These are phyloP conservation scores for Lucilia cuprina DNA, from an alignment of 1,140 invertebrate species.

Conservation along the genomic window DNA sequence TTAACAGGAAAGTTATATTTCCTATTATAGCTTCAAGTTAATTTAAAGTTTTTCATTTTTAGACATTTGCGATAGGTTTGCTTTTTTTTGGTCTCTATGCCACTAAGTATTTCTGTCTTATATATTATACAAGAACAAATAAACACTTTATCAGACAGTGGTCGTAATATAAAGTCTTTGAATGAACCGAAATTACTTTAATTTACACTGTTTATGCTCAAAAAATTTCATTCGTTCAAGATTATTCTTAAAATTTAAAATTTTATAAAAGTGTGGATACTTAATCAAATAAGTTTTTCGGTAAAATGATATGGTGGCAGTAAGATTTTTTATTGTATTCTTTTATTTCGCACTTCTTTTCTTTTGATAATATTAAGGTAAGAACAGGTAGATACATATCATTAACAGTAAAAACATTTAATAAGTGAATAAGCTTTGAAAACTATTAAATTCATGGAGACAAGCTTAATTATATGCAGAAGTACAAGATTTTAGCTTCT, in stretches of 20 bases:
- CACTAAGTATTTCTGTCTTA: not conserved
- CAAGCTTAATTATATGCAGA: too few relatives aligned
- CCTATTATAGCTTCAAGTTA: slow-evolving; percentile 13
- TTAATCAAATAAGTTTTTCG: not conserved
- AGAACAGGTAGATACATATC: too few relatives aligned
- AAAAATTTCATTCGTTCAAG: not conserved
- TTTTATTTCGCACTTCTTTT: not conserved
- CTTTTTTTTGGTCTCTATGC: not conserved
- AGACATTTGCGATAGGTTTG: slow-evolving; percentile 14
- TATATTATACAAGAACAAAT: not conserved
- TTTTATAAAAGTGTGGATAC: not conserved
- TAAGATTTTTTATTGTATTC: too few relatives aligned
- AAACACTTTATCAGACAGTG: not conserved
- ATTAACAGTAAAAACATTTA: too few relatives aligned
- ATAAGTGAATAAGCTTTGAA: too few relatives aligned
- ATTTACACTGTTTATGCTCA: not conserved
- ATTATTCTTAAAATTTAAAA: not conserved
- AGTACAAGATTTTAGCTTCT: too few relatives aligned
- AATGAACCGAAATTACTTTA: not conserved
- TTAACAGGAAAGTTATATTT: slow-evolving; percentile 26
- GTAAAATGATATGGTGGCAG: not conserved
- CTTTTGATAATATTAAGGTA: not conserved
- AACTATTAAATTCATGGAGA: too few relatives aligned
- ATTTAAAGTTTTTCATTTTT: slow-evolving; percentile 19
- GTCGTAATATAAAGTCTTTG: not conserved